These are phyloP conservation scores for Chaitophorus viminalis DNA, from an alignment of 2,888 invertebrate genomes.

Conservation along the genomic window DNA sequence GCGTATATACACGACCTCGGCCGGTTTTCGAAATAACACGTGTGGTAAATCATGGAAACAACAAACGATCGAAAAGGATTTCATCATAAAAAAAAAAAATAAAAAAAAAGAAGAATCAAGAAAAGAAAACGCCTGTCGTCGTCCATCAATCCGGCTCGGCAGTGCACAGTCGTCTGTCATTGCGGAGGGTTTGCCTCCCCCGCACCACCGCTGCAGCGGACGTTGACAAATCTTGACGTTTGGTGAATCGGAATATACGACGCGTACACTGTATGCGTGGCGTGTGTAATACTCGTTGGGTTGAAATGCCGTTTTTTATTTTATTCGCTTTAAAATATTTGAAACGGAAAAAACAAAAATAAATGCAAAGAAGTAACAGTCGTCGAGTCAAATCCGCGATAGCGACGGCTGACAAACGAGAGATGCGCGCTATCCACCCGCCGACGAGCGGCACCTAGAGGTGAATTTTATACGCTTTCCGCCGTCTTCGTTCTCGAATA, in stretches of 20 bases:
- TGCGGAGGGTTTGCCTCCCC: background rate
- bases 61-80: background rate
- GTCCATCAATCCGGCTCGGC: constrained; percentile 10
- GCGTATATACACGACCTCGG: no score
- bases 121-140: background rate
- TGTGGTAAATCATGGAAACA: background rate
- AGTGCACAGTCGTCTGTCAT: constrained; percentile 8
- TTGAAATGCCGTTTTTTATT: constrained; percentile 13
- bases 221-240: constrained; percentile 47
- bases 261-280: no score
- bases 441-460: background rate
- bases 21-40: no score
- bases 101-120: no score
- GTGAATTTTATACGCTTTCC: background rate
- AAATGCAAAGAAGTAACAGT: background rate
- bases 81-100: background rate
- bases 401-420: constrained; percentile 9
- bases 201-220: background rate
- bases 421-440: background rate
- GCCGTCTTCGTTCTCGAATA: no score
- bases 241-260: constrained; percentile 11
- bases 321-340: constrained; percentile 25
- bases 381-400: background rate
- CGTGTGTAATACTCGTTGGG: no score
- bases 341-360: background rate